Evolutionary conservation across 2,797 vertebrate genomes (phyloP).

Genomic region (Mallotus villosus): DNA sequence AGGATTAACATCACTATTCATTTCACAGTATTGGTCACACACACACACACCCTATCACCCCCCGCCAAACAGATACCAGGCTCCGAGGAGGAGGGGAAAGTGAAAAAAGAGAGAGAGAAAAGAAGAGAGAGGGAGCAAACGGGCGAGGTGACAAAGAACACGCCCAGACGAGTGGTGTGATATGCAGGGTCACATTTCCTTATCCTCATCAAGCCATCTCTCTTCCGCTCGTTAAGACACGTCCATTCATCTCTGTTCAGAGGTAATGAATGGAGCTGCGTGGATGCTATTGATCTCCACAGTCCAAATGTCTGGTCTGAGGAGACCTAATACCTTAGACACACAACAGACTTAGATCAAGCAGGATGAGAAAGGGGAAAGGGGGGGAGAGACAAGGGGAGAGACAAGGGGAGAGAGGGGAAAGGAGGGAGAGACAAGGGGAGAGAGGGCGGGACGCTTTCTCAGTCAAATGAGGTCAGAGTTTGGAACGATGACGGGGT

Average conservation of each 20-base stretch:
- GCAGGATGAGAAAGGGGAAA: constrained; percentile 40
- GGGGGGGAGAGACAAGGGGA: constrained; percentile 42
- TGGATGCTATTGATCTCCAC: constrained; percentile 66
- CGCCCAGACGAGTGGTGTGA: constrained; percentile 39
- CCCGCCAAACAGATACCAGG: neutral
- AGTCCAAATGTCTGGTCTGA: constrained; percentile 54
- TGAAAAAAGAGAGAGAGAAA: constrained; percentile 57
- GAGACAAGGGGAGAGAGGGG: constrained; percentile 43
- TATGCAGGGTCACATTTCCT: constrained; percentile 57
- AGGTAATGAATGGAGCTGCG: constrained; percentile 71
- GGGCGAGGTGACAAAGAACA: constrained; percentile 51
- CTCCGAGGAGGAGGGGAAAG: no score
- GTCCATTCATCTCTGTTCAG: constrained; percentile 73
- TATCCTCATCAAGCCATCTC: constrained; percentile 19
- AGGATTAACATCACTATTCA: constrained; percentile 66
- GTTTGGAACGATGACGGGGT: constrained; percentile 16
- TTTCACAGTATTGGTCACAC: constrained; percentile 58
- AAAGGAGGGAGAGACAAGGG: constrained; percentile 41
- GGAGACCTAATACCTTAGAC: constrained; percentile 64
- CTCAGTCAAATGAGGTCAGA: neutral
- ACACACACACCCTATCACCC: constrained; percentile 57
- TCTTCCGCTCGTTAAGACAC: constrained; percentile 32
- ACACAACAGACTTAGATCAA: constrained; percentile 46
- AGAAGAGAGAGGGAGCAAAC: constrained; percentile 54
- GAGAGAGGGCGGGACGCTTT: constrained; percentile 31